A percentile compares a stretch with the other conserved stretches of the same genome.
These are phyloP conservation scores for Barnardius zonarius DNA, from an alignment of 2,113 vertebrate species.

Conservation along the genomic window DNA sequence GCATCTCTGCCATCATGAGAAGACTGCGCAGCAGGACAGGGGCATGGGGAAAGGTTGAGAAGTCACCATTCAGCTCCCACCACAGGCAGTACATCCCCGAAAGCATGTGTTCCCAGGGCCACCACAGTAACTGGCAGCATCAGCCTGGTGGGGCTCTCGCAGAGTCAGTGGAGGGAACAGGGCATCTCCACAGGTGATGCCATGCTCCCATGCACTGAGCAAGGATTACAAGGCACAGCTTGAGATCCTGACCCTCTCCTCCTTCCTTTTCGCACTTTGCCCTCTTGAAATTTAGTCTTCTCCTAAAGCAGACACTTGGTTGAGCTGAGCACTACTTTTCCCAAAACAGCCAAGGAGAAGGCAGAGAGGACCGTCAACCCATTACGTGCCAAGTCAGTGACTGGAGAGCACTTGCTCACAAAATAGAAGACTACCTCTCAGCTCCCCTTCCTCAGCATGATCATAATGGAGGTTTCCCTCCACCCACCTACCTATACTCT, in stretches of 20 bases:
- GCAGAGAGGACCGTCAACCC: background rate
- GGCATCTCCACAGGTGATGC: background rate
- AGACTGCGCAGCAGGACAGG: background rate
- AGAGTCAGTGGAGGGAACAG: background rate
- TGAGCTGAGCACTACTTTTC: background rate
- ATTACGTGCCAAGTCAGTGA: fast-evolving
- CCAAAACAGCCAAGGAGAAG: background rate
- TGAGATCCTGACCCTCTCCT: background rate
- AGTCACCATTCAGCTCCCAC: background rate
- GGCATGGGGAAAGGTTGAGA: background rate
- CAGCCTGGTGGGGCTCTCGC: background rate
- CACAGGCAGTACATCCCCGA: background rate
- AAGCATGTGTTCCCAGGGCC: background rate
- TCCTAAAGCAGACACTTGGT: background rate
- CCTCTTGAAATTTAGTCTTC: background rate
- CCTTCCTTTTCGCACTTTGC: background rate
- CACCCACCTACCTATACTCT: background rate
- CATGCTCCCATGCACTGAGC: background rate
- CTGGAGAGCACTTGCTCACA: background rate
- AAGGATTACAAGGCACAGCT: background rate
- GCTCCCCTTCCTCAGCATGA: background rate
- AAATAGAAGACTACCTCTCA: background rate
- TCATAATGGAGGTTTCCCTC: background rate
- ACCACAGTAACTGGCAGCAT: background rate
- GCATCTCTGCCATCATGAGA: background rate